Percentiles rank a stretch among this genome's conserved stretches.
These are phyloP conservation scores for Amblyraja radiata DNA, from an alignment of 2,797 vertebrate genomes.

Conservation along the genomic window DNA sequence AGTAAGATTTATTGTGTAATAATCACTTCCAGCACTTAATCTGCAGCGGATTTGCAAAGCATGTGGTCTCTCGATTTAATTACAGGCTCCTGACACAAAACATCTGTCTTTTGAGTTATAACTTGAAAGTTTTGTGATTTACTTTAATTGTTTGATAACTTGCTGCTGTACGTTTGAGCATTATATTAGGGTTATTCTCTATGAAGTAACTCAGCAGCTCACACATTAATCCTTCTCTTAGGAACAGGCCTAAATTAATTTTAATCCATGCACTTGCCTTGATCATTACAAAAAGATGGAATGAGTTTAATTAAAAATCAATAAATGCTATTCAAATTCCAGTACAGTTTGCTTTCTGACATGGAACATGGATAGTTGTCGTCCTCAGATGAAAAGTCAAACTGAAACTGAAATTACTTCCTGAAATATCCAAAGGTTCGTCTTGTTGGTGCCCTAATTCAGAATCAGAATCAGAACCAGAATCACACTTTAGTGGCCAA, in stretches of 20 bases:
- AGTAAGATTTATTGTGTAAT: conserved; percentile 17
- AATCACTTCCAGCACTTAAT: not conserved
- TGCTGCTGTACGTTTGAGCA: not conserved
- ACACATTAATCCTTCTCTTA: not conserved
- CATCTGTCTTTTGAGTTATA: conserved; percentile 19
- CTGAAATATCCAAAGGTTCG: not conserved
- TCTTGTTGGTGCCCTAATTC: not conserved
- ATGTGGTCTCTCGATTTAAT: not conserved
- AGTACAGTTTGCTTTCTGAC: not conserved
- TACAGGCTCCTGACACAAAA: not conserved
- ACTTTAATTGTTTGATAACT: not conserved
- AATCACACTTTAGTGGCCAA: too few relatives aligned
- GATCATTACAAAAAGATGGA: not conserved
- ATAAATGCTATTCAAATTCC: not conserved
- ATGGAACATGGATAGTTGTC: not conserved
- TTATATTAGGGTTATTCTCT: not conserved
- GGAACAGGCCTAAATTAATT: not conserved
- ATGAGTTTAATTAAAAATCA: not conserved
- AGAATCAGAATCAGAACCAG: too few relatives aligned
- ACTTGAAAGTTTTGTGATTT: conserved; percentile 14
- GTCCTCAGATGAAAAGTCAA: conserved; percentile 10
- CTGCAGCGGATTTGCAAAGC: not conserved
- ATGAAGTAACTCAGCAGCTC: not conserved
- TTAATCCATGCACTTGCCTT: not conserved
- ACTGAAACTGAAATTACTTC: not conserved